A percentile compares a stretch with the other conserved stretches of the same genome.
phyloP scores from a whole-genome alignment of 2,888 invertebrate species.

The Plemyria rubiginata region DNA sequence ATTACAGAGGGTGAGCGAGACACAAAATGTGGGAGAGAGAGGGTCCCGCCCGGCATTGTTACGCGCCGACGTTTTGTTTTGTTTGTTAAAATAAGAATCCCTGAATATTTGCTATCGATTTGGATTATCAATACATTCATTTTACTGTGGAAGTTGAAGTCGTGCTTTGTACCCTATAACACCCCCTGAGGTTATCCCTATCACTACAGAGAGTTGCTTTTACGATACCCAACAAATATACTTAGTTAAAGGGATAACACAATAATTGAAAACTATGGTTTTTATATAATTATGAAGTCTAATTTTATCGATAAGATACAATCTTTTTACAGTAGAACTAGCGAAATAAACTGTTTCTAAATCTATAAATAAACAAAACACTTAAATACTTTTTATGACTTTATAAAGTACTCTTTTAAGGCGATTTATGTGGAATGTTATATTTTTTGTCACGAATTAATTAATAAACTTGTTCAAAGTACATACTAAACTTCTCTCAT shows the following conservation, averaged over 20 bases:
- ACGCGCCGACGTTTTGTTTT: too few species aligned
- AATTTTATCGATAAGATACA: slow-evolving; percentile 18
- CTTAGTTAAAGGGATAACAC: slow-evolving; percentile 3
- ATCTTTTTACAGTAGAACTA: slow-evolving; percentile 30
- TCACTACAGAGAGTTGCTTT: background rate
- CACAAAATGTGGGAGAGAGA: too few species aligned
- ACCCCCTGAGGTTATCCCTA: too few species aligned
- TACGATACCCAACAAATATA: background rate
- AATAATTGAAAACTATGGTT: slow-evolving; percentile 13
- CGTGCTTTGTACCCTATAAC: too few species aligned
- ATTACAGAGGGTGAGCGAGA: too few species aligned
- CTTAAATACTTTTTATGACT: slow-evolving; percentile 40
- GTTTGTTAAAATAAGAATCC: too few species aligned
- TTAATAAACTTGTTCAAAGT: slow-evolving; percentile 49
- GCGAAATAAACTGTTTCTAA: slow-evolving; percentile 33
- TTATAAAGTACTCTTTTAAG: slow-evolving; percentile 42
- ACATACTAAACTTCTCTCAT: slow-evolving; percentile 58
- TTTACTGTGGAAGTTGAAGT: too few species aligned
- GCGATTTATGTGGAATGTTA: slow-evolving; percentile 41
- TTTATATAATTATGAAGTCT: slow-evolving; percentile 23
- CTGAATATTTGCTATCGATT: too few species aligned
- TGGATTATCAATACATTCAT: too few species aligned
- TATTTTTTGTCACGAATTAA: slow-evolving; percentile 46
- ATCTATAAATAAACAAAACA: slow-evolving; percentile 41
- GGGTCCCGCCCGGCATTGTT: too few species aligned